Evolutionary conservation across 1,140 invertebrate genomes (phyloP), one percentile per base, ranked within the genome.

Genomic region (Drosophila mayri): DNA sequence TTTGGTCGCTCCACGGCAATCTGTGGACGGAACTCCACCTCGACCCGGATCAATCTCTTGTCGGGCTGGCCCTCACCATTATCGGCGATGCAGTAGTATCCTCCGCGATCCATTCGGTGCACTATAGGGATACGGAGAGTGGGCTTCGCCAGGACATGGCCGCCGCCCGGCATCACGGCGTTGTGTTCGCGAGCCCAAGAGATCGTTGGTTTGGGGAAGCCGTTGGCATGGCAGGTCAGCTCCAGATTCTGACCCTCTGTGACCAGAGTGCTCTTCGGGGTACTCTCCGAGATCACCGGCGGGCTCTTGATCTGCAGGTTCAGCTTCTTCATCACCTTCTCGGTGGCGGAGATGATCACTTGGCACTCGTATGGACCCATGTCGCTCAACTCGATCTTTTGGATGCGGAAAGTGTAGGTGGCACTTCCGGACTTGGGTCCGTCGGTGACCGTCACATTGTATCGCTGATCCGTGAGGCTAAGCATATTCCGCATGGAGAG

Each of bases 41-140:
- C 96, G 0, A 97, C 94, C 18, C 95, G 95, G 76, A 97, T 95
- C 83, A 97, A 95, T 75, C 96, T 93, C 58, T 95, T 93, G 18
- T 96, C 95, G 20, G 96, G 96, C 76, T 95, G 94, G 4, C 97
- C 96, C 32, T 97, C 96, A 43, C 94, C 96, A 92, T 98, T 98
- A 90, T 98, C 96, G 38, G 97, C 97, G 14, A 97, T 95, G 90
- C 98, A 98, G 75, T 96, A 97, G 91, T 98, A 98, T 0, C 96
- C 96, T 6, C 97, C 97, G 54, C 97, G 94, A 91, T 98, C 97
- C 88, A 97, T 95, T 79, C 97, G 97, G 18, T 93, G 94, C 40
- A 96, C 95, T 0, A 92, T 32, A 32, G 94, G 92, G 57, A 97
- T 96, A 81, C 95, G 95, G 41, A 97, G 92, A 35, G 94, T 94